These are phyloP conservation scores for Odontomachus brunneus DNA, from an alignment of 1,140 invertebrate genomes.

Conservation along the genomic window DNA sequence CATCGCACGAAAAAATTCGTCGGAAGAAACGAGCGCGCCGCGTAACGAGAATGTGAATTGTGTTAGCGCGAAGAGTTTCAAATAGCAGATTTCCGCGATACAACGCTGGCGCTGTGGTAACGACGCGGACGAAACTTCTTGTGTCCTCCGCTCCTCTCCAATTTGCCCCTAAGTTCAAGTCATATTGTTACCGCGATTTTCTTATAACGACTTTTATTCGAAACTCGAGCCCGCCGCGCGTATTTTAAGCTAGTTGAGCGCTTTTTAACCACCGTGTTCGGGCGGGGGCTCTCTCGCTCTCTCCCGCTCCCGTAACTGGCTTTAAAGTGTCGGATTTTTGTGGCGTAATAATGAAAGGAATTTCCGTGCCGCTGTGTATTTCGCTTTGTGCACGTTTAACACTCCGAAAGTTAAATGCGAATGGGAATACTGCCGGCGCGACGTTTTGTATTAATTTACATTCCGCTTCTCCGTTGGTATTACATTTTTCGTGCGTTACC, in stretches of 20 bases:
- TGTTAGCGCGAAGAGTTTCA: conserved; percentile 33
- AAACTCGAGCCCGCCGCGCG: conserved; percentile 6
- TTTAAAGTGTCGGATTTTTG: conserved; percentile 53
- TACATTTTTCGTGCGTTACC: not conserved
- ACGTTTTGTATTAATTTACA: conserved; percentile 55
- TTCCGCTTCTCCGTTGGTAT: conserved; percentile 37
- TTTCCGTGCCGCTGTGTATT: conserved; percentile 43
- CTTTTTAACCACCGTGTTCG: conserved; percentile 55
- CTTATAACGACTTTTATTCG: conserved; percentile 52
- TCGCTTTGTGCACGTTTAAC: conserved; percentile 40
- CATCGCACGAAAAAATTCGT: not conserved
- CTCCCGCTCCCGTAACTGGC: conserved; percentile 18
- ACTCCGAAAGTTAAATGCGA: conserved; percentile 44
- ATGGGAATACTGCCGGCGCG: conserved; percentile 25
- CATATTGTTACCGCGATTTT: conserved; percentile 52
- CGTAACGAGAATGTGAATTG: conserved; percentile 43
- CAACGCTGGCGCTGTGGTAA: not conserved
- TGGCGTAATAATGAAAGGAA: conserved; percentile 55
- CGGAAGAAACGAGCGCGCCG: not conserved
- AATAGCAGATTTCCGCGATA: conserved; percentile 26
- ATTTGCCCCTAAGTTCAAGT: conserved; percentile 46
- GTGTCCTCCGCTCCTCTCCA: conserved; percentile 36
- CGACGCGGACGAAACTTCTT: conserved; percentile 10
- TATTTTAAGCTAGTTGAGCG: conserved; percentile 54
- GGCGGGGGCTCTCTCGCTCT: conserved; percentile 2